Evolutionary conservation across 2,113 vertebrate genomes (phyloP).

Genomic region (Xyliphius kryptos): DNA sequence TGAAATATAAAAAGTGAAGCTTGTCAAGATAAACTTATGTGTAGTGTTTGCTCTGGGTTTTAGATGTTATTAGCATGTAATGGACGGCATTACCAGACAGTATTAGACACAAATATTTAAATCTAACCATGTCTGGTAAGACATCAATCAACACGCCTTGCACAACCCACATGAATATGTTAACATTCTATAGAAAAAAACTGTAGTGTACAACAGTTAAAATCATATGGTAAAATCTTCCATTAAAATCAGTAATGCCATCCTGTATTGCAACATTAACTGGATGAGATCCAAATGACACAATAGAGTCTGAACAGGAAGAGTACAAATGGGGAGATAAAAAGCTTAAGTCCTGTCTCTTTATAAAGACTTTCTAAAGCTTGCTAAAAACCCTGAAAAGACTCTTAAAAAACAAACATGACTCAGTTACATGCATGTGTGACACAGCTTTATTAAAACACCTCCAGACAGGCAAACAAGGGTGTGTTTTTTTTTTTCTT

Average conservation of each 20-base stretch:
- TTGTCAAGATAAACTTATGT: neutral
- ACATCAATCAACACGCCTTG: constrained; percentile 80
- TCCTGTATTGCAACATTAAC: neutral
- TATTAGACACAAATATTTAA: constrained; percentile 90
- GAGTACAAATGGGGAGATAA: constrained; percentile 5
- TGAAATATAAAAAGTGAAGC: too few species aligned
- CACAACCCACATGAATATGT: constrained; percentile 39
- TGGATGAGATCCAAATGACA: neutral
- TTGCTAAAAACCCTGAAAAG: constrained; percentile 17
- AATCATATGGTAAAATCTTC: neutral
- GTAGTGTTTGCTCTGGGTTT: constrained; percentile 12
- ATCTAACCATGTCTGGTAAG: constrained; percentile 99
- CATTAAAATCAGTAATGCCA: neutral
- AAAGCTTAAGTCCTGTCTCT: constrained; percentile 5
- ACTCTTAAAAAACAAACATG: constrained; percentile 19
- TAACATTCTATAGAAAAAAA: neutral
- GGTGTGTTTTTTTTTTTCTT: constrained; percentile 56
- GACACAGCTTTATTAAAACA: constrained; percentile 46
- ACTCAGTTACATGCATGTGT: constrained; percentile 39
- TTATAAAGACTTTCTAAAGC: constrained; percentile 11
- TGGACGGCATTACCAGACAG: constrained; percentile 99
- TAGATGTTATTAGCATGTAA: constrained; percentile 66
- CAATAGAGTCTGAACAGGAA: constrained; percentile 7
- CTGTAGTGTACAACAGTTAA: neutral
- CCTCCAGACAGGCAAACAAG: constrained; percentile 56